phyloP scores from a whole-genome alignment of 2,797 vertebrate genomes.

The Rhabdophis nuchalis region DNA sequence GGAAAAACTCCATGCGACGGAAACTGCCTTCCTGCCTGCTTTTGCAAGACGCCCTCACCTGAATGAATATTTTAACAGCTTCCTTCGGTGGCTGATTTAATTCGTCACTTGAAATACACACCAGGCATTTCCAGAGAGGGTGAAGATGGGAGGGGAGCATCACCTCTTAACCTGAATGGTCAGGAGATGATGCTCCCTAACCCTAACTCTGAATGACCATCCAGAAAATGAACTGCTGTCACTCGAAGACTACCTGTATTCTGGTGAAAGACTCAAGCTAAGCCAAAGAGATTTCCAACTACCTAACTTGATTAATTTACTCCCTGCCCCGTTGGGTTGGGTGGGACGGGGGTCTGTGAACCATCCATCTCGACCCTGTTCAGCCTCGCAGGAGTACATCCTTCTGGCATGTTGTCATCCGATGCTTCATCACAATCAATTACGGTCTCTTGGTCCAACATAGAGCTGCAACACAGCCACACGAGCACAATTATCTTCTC shows the following conservation, averaged over 20 bases:
- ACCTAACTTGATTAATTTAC: constrained; percentile 46
- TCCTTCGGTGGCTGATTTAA: not conserved
- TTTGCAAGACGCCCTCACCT: not conserved
- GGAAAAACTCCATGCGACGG: not conserved
- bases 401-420: not conserved
- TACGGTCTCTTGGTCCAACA: accelerated
- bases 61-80: not conserved
- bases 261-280: not conserved
- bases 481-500: not conserved
- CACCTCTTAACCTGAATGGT: not conserved
- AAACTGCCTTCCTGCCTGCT: not conserved
- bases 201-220: not conserved
- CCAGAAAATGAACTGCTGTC: not conserved
- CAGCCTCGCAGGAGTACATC: not conserved
- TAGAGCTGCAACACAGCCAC: not conserved
- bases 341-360: not conserved
- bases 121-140: not conserved
- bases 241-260: not conserved
- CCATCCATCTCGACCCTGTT: constrained; percentile 41
- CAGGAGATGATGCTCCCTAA: no score
- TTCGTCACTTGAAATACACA: not conserved
- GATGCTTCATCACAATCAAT: not conserved
- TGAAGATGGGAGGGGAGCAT: not conserved
- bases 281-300: not conserved
- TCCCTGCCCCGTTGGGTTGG: constrained; percentile 28